These are phyloP conservation scores for Thalassarche chlororhynchos DNA, from an alignment of 2,113 vertebrate species.

Conservation along the genomic window DNA sequence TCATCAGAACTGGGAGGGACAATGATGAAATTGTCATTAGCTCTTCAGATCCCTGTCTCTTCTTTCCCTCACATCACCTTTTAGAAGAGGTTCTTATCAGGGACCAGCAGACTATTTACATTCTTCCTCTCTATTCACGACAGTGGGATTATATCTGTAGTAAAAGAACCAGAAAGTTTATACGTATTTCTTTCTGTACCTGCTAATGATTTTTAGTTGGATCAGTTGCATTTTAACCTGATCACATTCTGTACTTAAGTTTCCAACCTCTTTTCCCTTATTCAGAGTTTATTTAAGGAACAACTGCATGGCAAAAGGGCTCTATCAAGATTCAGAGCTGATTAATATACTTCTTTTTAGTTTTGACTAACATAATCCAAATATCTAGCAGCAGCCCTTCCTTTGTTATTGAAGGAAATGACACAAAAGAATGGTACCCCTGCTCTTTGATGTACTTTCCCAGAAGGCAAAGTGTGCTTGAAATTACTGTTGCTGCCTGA, in stretches of 20 bases:
- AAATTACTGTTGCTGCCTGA: neutral
- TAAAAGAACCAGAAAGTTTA: neutral
- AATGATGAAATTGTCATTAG: neutral
- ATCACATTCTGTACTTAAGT: neutral
- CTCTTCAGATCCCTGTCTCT: neutral
- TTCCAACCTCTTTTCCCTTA: neutral
- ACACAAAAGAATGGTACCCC: neutral
- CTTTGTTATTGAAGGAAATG: constrained; percentile 19
- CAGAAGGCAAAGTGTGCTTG: neutral
- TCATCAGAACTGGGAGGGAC: neutral
- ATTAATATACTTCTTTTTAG: neutral
- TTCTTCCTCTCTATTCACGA: neutral
- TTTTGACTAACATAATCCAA: neutral
- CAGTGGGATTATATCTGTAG: neutral
- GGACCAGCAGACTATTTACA: neutral
- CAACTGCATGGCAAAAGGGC: neutral
- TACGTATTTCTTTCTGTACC: neutral
- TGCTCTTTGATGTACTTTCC: neutral
- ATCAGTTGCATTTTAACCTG: neutral
- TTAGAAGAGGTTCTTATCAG: neutral
- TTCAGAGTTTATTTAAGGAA: neutral
- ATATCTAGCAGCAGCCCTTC: neutral
- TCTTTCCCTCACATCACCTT: neutral
- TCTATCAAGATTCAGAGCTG: neutral
- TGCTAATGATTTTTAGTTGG: neutral